Evolutionary conservation across 2,888 invertebrate genomes (phyloP).

Genomic region (Nephrotoma flavescens): DNA sequence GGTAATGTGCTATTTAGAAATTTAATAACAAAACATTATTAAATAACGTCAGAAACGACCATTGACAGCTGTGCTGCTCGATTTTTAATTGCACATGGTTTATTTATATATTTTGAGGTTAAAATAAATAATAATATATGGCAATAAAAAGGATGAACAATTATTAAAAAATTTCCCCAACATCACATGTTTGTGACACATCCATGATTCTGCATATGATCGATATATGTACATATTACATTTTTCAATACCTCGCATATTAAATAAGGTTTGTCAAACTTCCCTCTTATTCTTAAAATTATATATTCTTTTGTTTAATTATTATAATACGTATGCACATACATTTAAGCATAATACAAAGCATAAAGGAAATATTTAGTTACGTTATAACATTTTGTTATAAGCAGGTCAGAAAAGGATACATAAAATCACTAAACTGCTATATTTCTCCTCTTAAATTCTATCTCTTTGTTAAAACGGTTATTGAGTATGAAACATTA

Average conservation of each 20-base stretch:
- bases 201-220: background rate
- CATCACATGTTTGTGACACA: background rate
- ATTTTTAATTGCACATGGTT: background rate
- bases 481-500: too few relatives aligned
- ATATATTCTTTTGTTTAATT: background rate
- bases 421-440: background rate
- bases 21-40: background rate
- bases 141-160: background rate
- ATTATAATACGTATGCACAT: background rate
- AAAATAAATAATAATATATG: background rate
- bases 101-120: background rate
- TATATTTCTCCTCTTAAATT: background rate
- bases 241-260: too few relatives aligned
- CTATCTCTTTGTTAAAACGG: background rate
- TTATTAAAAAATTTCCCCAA: background rate
- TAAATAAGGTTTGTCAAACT: too few relatives aligned
- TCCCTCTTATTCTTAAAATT: too few relatives aligned
- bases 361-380: background rate
- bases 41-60: background rate
- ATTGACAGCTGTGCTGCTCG: background rate
- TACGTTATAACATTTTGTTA: background rate
- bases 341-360: background rate
- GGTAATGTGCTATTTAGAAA: background rate
- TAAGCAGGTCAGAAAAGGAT: background rate
- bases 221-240: too few relatives aligned